Base-by-base conservation (phyloP, 30 jellyfish, hydroid and myxozoan species). In the Mastigias papua region DNA sequence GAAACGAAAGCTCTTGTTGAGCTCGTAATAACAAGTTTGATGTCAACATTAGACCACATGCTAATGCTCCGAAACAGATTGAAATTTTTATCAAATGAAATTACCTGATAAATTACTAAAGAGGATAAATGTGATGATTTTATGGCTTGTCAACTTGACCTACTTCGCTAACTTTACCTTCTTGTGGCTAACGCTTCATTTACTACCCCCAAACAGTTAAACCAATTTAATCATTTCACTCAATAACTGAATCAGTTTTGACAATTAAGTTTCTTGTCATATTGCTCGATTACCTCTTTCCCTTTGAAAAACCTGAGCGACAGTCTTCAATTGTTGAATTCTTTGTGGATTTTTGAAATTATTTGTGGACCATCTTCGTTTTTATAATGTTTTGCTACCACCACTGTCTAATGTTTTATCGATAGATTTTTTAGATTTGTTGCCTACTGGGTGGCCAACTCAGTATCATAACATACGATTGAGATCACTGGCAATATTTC, bases 141-240 rank as follows among this genome's bases (percentile, higher is more conserved):
- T 77, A 77, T 77, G 73, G 88, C 54, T 77, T 57, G 88, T 77
- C 78, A 77, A 62, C 37, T 32, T 77, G 88, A 77, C 88, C 88
- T 57, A 28, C 79, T 77, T 30, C 32, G 35, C 74, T 22, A 63
- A 63, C 74, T 27, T 63, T 63, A 13, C 74, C 74, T 20, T 63
- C 74, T 25, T 63, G 74, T 63, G 74, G 74, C 37, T 63, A 20
- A 27, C 74, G 74, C 74, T 63, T 63, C 74, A 27, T 63, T 63
- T 17, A 63, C 6, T 22, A 25, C 42, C 74, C 35, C 74, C 22
- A 63, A 63, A 22, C 3, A 25, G 32, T 63, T 63, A 17, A 63
- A 63, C 37, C 74, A 63, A n/a, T 63, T 63, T 63, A 25, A 27
- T 63, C 74, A 17, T 27, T 54, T 54, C 74, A 63, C 42, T 25